Base-by-base conservation (phyloP, 2,113 vertebrate species). In the Morone saxatilis region DNA sequence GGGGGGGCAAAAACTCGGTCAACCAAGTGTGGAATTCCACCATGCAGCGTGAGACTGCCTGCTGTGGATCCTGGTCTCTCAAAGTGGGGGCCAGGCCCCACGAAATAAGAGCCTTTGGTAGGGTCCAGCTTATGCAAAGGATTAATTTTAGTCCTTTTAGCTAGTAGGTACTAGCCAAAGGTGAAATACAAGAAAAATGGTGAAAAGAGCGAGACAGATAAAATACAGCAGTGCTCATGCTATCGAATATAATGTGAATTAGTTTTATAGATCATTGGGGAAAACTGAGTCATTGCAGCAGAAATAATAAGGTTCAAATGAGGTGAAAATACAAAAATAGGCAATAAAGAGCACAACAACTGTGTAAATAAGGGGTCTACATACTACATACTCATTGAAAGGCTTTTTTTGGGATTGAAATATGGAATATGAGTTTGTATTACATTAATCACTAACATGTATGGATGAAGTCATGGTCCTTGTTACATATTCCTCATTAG, bases 21-120 rank as follows among this genome's bases (percentile, higher is more conserved):
- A 43, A 17, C 76, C 75, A 57, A 53, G 78, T 92, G 92, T 89
- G 88, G 83, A 88, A 90, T 92, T 87, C 87, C 79, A 53, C 77
- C 31, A 1, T 25, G 54, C 17, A 45, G 54, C 50, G 83, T 81
- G 76, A 90, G 85, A 50, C 40, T 9, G 63, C 40, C 59, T 51
- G 45, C 43, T 73, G 73, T 66, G 31, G 25, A 76, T 25, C 38
- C 22, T 74, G 41, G 11, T 72, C 50, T 72, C 41, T 45, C 48
- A 48, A 67, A 45, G 22, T 62, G 17, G 40, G 61, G 38, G 8
- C 5, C 50, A 14, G 54, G 40, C 25, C 68, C 36, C 16, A 19
- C 17, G 53, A 61, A 71, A 45, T 48, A 50, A 65, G 45, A 66
- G 22, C 4, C 13, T 57, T 75, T 47, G 51, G 13, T 41, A 12